phyloP scores from a whole-genome alignment of 2,113 vertebrate species.

The Lanius collurio region DNA sequence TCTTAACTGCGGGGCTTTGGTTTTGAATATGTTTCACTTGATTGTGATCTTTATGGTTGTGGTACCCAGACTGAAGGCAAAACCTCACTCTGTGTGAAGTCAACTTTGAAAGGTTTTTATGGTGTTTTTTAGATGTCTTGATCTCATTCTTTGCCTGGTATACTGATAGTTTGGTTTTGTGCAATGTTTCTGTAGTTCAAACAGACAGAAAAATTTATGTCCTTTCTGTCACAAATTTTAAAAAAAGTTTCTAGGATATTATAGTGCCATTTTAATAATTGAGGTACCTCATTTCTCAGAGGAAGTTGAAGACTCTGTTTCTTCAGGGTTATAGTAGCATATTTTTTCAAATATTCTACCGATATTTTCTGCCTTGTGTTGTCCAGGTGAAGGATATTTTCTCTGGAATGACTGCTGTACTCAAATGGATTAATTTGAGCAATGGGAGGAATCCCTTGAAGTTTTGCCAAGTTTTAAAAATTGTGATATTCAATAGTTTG shows the following conservation, averaged over 20 bases:
- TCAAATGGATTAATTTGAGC: not conserved
- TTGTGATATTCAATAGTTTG: not conserved
- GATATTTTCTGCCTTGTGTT: not conserved
- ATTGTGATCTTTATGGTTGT: not conserved
- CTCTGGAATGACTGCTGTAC: not conserved
- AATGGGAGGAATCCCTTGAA: not conserved
- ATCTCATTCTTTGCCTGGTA: not conserved
- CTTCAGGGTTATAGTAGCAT: not conserved
- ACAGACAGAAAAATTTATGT: not conserved
- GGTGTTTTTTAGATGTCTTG: not conserved
- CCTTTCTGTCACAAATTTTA: not conserved
- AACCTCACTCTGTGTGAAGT: not conserved
- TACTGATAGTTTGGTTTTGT: not conserved
- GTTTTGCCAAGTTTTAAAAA: not conserved
- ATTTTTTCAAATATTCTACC: not conserved
- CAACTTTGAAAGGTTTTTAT: not conserved
- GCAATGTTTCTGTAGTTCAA: not conserved
- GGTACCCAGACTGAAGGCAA: not conserved
- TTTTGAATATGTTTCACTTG: not conserved
- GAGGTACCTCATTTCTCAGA: not conserved
- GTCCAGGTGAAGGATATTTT: not conserved
- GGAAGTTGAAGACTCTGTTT: not conserved
- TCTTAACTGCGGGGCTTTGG: not conserved
- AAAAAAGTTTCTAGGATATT: not conserved
- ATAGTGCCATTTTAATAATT: not conserved